phyloP scores from a whole-genome alignment of 2,113 vertebrate genomes.

The Lathamus discolor region DNA sequence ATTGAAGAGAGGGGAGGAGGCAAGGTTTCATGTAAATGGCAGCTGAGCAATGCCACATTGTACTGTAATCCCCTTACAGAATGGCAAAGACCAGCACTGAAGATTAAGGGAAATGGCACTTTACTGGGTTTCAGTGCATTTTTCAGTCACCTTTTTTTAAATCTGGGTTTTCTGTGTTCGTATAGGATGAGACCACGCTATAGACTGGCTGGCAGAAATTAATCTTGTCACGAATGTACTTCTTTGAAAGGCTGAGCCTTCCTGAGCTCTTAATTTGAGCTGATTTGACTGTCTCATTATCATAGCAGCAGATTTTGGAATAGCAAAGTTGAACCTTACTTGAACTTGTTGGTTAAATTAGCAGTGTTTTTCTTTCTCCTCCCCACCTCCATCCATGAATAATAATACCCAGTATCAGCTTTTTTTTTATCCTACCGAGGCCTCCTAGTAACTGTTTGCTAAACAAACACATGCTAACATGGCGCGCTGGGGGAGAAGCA shows the following conservation, averaged over 20 bases:
- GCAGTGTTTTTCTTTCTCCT: background rate
- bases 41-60: background rate
- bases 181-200: background rate
- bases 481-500: background rate
- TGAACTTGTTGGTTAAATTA: constrained; percentile 19
- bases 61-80: background rate
- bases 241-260: constrained; percentile 33
- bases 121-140: background rate
- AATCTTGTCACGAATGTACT: constrained; percentile 12
- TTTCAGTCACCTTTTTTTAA: background rate
- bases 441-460: constrained; percentile 34
- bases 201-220: background rate
- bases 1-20: background rate
- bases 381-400: constrained; percentile 12
- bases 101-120: background rate
- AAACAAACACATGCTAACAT: background rate
- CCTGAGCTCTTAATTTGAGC: constrained; percentile 44
- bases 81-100: background rate
- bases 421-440: background rate
- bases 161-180: background rate
- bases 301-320: constrained; percentile 39
- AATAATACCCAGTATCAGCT: background rate
- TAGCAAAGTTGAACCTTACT: constrained; percentile 21
- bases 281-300: constrained; percentile 40
- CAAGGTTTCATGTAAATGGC: background rate